These are phyloP conservation scores for Eleginops maclovinus DNA, from an alignment of 2,113 vertebrate genomes.

Conservation along the genomic window DNA sequence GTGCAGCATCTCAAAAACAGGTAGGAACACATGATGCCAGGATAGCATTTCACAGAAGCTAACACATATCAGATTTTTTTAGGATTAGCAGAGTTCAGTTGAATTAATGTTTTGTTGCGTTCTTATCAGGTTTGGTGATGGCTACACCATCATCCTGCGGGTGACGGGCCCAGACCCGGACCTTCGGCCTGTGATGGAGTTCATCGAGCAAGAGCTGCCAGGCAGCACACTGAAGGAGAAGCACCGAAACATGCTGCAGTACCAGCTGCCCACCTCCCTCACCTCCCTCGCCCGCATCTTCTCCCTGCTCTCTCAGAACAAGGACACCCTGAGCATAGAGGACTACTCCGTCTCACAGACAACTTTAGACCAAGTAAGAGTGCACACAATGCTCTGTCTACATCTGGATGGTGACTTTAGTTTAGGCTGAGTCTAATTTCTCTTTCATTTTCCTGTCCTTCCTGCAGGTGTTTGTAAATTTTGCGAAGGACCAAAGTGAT, in stretches of 20 bases:
- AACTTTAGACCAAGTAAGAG: conserved; percentile 96
- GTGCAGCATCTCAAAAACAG: conserved; percentile 98
- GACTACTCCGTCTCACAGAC: conserved; percentile 99
- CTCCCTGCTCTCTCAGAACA: conserved; percentile 94
- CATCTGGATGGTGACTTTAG: neutral
- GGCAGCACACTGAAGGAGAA: conserved; percentile 97
- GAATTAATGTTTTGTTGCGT: neutral
- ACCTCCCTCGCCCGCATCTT: conserved; percentile 96
- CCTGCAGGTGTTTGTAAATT: conserved; percentile 97
- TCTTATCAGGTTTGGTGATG: conserved; percentile 92
- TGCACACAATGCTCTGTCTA: too few species aligned
- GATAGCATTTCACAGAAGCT: neutral
- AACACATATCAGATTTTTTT: neutral
- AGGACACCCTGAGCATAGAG: conserved; percentile 94
- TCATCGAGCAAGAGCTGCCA: conserved; percentile 92
- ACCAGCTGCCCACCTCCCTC: conserved; percentile 93
- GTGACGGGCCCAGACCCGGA: conserved; percentile 92
- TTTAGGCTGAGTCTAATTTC: neutral
- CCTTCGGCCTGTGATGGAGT: conserved; percentile 91
- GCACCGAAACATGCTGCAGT: conserved; percentile 97
- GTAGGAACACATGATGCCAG: conserved; percentile 67
- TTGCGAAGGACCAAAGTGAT: conserved; percentile 99
- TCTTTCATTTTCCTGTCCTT: conserved; percentile 41
- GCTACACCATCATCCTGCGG: conserved; percentile 96
- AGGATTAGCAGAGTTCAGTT: neutral